Evolutionary conservation across 2,888 invertebrate species (phyloP), one percentile per base, ranked within the genome.

Genomic region (Augiades crinisus): DNA sequence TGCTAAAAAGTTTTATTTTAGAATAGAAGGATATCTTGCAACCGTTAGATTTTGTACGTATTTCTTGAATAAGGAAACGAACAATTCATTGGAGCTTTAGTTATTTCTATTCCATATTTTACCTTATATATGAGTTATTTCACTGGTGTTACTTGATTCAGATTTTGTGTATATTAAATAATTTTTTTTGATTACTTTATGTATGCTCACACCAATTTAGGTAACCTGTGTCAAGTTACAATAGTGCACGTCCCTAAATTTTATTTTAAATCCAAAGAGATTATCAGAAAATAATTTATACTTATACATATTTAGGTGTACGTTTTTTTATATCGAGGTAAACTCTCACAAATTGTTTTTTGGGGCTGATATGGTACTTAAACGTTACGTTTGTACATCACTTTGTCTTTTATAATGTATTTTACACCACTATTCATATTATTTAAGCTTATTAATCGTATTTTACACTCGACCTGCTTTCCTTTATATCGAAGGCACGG

Each of bases 401-500:
- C 47, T 31, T 21, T 17, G 14, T 17, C 2, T 41, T 34, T 21
- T 19, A 31, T 31, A 16, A 40, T 31, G 8, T 30, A 43, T 27
- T 59, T 62, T 60, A 60, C 59, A 54, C 64, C 43, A 44, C 50
- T 44, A 36, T 43, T 36, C 13, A 14, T 49, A 49, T 22, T 43
- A 17, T 41, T 17, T 41, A 34, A 36, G 7, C 12, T 4, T 37
- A 12, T 30, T 36, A 33, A 14, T 13, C 31, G 21, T 43, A 36
- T 46, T 24, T 36, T 16, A 46, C 33, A 49, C 37, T 56, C 85
- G 85, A 86, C 86, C 85, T 78, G 68, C 75, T 72, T 58, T 66
- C 72, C 78, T 76, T 65, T 61, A 30, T 55, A 53, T 72, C 78
- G 77, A 81, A 56, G 68, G 72, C 70, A 72, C 66, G 70, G 78